A percentile compares a stretch with the other conserved stretches of the same genome.
phyloP scores from a whole-genome alignment of 2,888 invertebrate genomes.

The Octodonta nipae region DNA sequence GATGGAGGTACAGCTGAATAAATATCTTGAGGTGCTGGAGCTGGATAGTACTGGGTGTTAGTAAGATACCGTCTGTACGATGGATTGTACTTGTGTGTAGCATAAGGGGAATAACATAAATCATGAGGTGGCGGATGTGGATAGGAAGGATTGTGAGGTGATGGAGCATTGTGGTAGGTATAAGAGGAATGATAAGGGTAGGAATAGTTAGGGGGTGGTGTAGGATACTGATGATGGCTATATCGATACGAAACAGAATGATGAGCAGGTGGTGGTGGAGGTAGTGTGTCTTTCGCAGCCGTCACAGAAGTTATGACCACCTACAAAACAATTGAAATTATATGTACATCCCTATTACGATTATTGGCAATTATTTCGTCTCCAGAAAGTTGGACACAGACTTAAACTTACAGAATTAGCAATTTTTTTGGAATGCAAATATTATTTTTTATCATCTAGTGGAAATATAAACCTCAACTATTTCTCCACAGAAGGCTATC shows the following conservation, averaged over 20 bases:
- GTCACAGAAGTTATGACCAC: conserved; percentile 36
- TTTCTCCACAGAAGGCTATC: too few relatives aligned
- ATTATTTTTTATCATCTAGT: too few relatives aligned
- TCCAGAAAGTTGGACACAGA: too few relatives aligned
- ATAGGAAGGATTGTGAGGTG: conserved; percentile 31
- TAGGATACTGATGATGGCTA: conserved; percentile 35
- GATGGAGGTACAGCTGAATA: conserved; percentile 36
- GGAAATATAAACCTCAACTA: too few relatives aligned
- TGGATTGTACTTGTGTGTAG: conserved; percentile 28
- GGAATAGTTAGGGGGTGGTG: conserved; percentile 27
- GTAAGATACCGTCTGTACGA: conserved; percentile 28
- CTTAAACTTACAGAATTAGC: too few relatives aligned
- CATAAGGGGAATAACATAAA: conserved; percentile 40
- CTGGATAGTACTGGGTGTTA: conserved; percentile 34
- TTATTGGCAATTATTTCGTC: too few relatives aligned
- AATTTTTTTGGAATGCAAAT: too few relatives aligned
- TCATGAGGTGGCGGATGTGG: conserved; percentile 31
- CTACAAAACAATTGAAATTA: conserved; percentile 20
- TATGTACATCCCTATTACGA: too few relatives aligned
- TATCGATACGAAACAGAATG: conserved; percentile 36
- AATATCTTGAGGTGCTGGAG: not conserved
- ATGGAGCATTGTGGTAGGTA: conserved; percentile 37
- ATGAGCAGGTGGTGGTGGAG: conserved; percentile 35
- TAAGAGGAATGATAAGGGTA: conserved; percentile 33
- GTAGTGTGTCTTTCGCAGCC: conserved; percentile 29